Base-by-base conservation (phyloP, 1,140 invertebrate species). In the Heliconius eleuchia region DNA sequence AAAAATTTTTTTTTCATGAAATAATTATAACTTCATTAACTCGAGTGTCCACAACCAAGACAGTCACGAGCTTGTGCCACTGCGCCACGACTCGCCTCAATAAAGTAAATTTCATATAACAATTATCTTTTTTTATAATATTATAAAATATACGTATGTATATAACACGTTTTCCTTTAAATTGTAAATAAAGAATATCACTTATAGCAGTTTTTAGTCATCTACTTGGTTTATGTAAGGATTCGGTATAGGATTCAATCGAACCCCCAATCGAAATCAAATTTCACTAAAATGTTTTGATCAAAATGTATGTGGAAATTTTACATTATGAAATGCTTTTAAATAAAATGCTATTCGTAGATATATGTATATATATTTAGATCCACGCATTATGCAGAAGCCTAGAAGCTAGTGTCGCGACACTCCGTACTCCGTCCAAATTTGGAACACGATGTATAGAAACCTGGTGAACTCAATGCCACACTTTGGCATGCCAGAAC, bases 181-280 rank as follows among this genome's bases (percentile, higher is more conserved):
- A 27, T 27, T 5, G 11, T 30, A 66, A 27, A 11, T 30, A 27
- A 66, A 66, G n/a, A 27, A 66, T 30, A 30, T 66, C 13, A 66
- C 11, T 13, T 66, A 66, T 66, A 66, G 60, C 60, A 27, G 60
- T 66, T 66, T 66, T 66, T 66, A 66, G 60, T 66, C 60, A 16
- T 66, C 23, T 66, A 66, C 27, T 66, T 30, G 60, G 60, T 16
- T 66, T 30, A 66, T 66, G 60, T 66, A 66, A 30, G 60, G 60
- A 66, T 66, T 66, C 60, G 8, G 60, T 66, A 66, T 66, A 66
- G 60, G 27, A 66, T 66, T 66, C 57, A 66, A 66, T 66, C 57
- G 57, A 60, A 66, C 57, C 57, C 57, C 57, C 57, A 66, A 66
- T 66, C 23, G 23, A 66, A 66, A 66, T 66, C 57, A 66, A 66